Base-by-base conservation (phyloP, 1,140 invertebrate species). In the Camponotus pennsylvanicus region DNA sequence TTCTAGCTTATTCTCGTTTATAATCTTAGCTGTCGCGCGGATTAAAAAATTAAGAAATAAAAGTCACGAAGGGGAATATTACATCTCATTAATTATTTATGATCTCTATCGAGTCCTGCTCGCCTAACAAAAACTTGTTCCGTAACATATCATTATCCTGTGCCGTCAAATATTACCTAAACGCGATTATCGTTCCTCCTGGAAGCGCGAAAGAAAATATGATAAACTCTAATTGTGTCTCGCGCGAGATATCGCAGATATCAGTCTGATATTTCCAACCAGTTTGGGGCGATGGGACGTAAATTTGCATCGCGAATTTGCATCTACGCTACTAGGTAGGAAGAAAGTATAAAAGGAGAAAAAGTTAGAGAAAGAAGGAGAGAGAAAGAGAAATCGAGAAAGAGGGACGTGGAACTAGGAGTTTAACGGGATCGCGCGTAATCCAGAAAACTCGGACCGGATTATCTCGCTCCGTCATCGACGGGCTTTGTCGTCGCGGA, bases 371-470 rank as follows among this genome's bases (percentile, higher is more conserved):
- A 27, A 34, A 21, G 32, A 69, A 55, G 55, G 34, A 52, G 45
- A 32, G 55, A 32, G 21, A 59, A 8, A 18, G 18, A n/a, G 52
- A 66, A 32, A 2, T 9, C 7, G 42, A 45, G 34, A 42, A 37
- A 45, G 66, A 70, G 64, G 55, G 45, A 45, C 59, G 34, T 75
- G 42, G 15, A 66, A 59, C 69, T 52, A 34, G 37, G 27, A 27
- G 70, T 73, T 42, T 87, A 87, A 87, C 86, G 86, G 75, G 73
- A 86, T 59, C 78, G 57, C 37, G 21, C 42, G 69, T 78, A 86
- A 89, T 89, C 55, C 71, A 89, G 88, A 86, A 89, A 89, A 89
- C 78, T 89, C 66, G 4, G 59, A 3, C 21, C 15, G 76, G 83
- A 86, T 75, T 87, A 88, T 79, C 87, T 52, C 42, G 7, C 32